Evolutionary conservation across 2,888 invertebrate species (phyloP).

Genomic region (Arge pagana): DNA sequence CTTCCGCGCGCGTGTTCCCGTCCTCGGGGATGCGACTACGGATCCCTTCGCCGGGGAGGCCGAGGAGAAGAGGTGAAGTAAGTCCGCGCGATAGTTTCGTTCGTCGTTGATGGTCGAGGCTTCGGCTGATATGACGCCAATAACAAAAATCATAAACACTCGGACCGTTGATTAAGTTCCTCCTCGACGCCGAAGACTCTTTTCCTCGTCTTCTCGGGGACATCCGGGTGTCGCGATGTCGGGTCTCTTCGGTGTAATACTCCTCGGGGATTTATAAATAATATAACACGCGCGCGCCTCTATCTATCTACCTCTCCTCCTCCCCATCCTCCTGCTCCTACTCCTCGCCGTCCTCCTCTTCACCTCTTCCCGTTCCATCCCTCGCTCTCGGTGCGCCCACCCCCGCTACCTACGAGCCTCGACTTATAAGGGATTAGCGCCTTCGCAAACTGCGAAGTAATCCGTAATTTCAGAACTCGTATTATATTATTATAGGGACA

Average conservation of each 20-base stretch:
- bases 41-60: conserved; percentile 13
- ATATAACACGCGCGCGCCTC: too few species aligned
- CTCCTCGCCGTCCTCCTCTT: background rate
- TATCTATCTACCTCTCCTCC: conserved; percentile 39
- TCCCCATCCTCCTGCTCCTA: background rate
- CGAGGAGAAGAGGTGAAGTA: conserved; percentile 17
- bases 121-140: conserved; percentile 50
- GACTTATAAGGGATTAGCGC: conserved; percentile 20
- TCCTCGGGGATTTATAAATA: conserved; percentile 45
- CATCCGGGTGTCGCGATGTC: too few species aligned
- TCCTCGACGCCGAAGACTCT: conserved; percentile 38
- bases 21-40: conserved; percentile 9
- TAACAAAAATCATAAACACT: conserved; percentile 60
- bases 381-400: conserved; percentile 43
- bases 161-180: conserved; percentile 57
- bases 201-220: too few species aligned
- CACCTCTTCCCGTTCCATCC: background rate
- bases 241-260: conserved; percentile 31
- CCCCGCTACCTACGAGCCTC: too few species aligned
- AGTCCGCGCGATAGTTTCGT: conserved; percentile 21
- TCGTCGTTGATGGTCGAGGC: conserved; percentile 16
- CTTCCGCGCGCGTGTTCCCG: background rate
- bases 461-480: conserved; percentile 16
- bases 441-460: conserved; percentile 18
- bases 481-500: too few species aligned